phyloP scores from a whole-genome alignment of 2,888 invertebrate species.

The Hydropsyche betteni region DNA sequence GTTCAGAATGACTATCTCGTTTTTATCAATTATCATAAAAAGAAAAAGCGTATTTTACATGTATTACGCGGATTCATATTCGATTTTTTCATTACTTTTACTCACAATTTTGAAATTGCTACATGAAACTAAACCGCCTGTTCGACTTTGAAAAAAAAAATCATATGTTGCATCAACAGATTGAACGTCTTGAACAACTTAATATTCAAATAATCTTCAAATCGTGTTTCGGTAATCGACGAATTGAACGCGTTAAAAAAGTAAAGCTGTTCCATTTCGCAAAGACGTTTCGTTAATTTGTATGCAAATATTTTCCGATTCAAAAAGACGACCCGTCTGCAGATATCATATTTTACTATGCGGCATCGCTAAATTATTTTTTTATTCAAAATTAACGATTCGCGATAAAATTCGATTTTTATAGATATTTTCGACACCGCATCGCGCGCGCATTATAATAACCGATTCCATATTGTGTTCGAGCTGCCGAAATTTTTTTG shows the following conservation, averaged over 20 bases:
- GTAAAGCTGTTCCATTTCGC: constrained; percentile 4
- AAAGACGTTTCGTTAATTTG: constrained; percentile 3
- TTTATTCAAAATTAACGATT: too few species aligned
- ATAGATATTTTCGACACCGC: too few species aligned
- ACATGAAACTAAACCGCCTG: not conserved
- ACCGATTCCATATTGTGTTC: too few species aligned
- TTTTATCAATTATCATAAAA: constrained; percentile 22
- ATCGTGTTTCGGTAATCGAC: too few species aligned
- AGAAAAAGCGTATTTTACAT: not conserved
- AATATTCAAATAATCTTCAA: not conserved
- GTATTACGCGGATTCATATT: not conserved
- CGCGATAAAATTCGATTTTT: too few species aligned
- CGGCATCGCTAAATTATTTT: too few species aligned
- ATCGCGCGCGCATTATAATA: too few species aligned
- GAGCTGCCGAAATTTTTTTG: too few species aligned
- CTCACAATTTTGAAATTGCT: not conserved
- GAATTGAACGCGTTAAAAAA: not conserved
- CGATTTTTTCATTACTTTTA: not conserved
- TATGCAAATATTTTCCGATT: constrained; percentile 11
- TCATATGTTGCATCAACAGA: not conserved
- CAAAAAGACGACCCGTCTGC: too few species aligned
- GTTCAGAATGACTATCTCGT: constrained; percentile 14
- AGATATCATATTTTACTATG: too few species aligned
- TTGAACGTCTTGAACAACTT: not conserved
- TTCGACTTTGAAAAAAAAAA: not conserved